Conservation (phyloP, 2,113 vertebrate species). For the Collichthys lucidus region DNA sequence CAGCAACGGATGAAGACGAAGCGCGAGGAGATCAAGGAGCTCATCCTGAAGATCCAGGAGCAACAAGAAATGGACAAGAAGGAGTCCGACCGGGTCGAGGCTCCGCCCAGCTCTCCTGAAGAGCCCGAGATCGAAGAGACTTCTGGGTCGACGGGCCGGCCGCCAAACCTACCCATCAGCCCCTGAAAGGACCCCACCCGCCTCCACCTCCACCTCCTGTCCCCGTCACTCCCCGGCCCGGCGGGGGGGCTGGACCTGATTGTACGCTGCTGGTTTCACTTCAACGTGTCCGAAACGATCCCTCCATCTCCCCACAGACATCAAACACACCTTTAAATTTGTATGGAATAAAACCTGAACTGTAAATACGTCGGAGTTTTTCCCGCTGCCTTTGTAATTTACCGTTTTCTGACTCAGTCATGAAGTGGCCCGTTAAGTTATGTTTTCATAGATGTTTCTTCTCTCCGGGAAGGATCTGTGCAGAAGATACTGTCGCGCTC, state of each 20-base stretch:
- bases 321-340: slow-evolving; percentile 71
- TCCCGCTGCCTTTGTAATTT: slow-evolving; percentile 94
- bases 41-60: slow-evolving; percentile 92
- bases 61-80: slow-evolving; percentile 88
- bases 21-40: slow-evolving; percentile 93
- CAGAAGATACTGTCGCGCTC: slow-evolving; percentile 72
- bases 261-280: slow-evolving; percentile 77
- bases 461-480: slow-evolving; percentile 46
- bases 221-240: slow-evolving; percentile 63
- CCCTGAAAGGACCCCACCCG: slow-evolving; percentile 78
- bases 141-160: slow-evolving; percentile 65
- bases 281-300: slow-evolving; percentile 77
- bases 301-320: slow-evolving; percentile 67
- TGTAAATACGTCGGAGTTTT: slow-evolving; percentile 94
- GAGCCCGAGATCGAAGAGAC: slow-evolving; percentile 76
- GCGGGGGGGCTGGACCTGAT: slow-evolving; percentile 74
- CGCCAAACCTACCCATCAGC: slow-evolving; percentile 77
- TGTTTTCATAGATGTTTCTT: slow-evolving; percentile 84
- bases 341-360: slow-evolving; percentile 86
- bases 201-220: neutral
- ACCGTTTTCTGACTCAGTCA: slow-evolving; percentile 78
- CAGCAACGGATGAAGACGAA: slow-evolving; percentile 97
- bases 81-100: slow-evolving; percentile 30
- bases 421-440: slow-evolving; percentile 89
- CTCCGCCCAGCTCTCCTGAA: slow-evolving; percentile 38